Percentiles rank a stretch among this genome's conserved stretches.
Evolutionary conservation across 2,888 invertebrate genomes (phyloP).

Genomic region (Ischnus inquisitorius): DNA sequence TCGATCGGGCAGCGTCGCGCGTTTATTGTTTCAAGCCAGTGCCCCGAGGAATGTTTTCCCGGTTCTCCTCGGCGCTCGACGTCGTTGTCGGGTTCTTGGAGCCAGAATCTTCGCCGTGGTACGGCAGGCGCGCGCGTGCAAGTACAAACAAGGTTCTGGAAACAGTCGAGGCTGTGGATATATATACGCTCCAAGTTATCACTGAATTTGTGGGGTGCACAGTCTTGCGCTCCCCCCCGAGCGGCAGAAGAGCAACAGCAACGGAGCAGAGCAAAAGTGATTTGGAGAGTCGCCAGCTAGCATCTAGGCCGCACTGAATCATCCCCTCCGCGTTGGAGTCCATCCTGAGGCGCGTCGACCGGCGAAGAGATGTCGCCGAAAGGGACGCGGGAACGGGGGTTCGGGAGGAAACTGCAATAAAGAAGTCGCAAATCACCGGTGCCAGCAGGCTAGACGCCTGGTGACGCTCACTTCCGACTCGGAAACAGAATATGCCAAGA

Average conservation of each 20-base stretch:
- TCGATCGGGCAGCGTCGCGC: slow-evolving; percentile 75
- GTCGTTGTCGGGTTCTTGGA: slow-evolving; percentile 28
- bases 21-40: slow-evolving; percentile 81
- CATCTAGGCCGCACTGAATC: slow-evolving; percentile 80
- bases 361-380: slow-evolving; percentile 38
- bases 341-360: slow-evolving; percentile 47
- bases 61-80: slow-evolving; percentile 67
- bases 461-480: slow-evolving; percentile 48
- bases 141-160: slow-evolving; percentile 75
- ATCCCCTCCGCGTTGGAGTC: slow-evolving; percentile 69
- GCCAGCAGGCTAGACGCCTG: slow-evolving; percentile 52
- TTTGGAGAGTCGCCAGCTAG: slow-evolving; percentile 82
- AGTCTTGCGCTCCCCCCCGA: slow-evolving; percentile 36
- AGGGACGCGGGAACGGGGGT: neutral
- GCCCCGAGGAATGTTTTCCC: slow-evolving; percentile 76
- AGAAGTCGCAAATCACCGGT: slow-evolving; percentile 79
- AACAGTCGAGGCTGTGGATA: slow-evolving; percentile 20
- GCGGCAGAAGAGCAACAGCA: slow-evolving; percentile 58
- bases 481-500: slow-evolving; percentile 13
- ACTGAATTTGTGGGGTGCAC: slow-evolving; percentile 40
- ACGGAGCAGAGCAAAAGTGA: slow-evolving; percentile 75
- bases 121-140: slow-evolving; percentile 52
- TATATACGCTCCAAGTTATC: slow-evolving; percentile 38
- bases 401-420: slow-evolving; percentile 76
- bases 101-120: neutral